Evolutionary conservation across 2,888 invertebrate species (phyloP).

Genomic region (Euclidia mi): DNA sequence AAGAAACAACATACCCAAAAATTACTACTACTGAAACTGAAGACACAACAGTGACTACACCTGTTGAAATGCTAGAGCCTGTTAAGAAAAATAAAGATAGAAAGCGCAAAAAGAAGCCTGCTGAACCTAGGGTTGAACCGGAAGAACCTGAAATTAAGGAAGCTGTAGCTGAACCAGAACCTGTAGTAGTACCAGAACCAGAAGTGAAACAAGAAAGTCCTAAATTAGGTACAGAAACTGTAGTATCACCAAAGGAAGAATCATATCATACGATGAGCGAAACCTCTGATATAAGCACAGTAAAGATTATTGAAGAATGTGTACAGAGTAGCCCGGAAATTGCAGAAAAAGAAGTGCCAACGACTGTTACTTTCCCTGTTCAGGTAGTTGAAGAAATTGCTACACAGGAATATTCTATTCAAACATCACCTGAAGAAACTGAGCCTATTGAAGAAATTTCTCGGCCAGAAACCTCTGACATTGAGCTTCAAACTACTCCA

Average conservation of each 20-base stretch:
- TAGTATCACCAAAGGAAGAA: constrained; percentile 89
- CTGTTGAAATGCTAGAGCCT: constrained; percentile 69
- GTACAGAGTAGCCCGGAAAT: constrained; percentile 87
- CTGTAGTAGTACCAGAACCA: constrained; percentile 42
- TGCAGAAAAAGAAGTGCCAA: constrained; percentile 82
- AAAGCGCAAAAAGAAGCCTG: constrained; percentile 86
- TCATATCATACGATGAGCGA: constrained; percentile 91
- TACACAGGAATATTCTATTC: constrained; percentile 89
- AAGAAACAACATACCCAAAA: constrained; percentile 81
- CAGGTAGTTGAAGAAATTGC: constrained; percentile 90
- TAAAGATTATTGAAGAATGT: constrained; percentile 92
- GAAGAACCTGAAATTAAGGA: constrained; percentile 40
- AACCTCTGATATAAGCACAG: constrained; percentile 89
- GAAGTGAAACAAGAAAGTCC: constrained; percentile 78
- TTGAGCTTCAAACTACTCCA: constrained; percentile 89
- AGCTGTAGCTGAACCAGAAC: constrained; percentile 50
- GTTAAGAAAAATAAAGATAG: constrained; percentile 78
- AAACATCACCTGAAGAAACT: constrained; percentile 90
- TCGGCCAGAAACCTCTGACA: constrained; percentile 74
- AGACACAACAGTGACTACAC: constrained; percentile 71
- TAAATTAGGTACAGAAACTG: constrained; percentile 84
- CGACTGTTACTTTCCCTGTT: constrained; percentile 89
- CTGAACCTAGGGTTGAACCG: constrained; percentile 62
- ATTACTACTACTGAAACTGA: constrained; percentile 79
- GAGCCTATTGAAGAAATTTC: constrained; percentile 70